Base-by-base conservation (phyloP, 2,797 vertebrate species). In the Pagetopsis macropterus region DNA sequence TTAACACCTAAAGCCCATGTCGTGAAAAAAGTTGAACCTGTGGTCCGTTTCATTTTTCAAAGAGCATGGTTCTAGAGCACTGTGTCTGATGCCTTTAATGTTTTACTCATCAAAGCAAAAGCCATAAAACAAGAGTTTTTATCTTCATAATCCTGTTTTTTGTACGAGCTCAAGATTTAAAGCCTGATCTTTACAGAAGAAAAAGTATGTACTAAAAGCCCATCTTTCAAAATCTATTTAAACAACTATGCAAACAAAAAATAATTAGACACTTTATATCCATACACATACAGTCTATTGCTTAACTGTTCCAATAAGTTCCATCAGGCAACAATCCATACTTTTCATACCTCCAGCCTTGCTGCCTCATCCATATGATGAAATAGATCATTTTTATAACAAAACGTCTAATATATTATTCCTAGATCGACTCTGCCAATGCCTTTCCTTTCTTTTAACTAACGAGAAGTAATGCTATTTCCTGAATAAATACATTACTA, bases 41-140 rank as follows among this genome's bases (percentile, higher is more conserved):
- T 64, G 2, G 65, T 40, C 56, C 40, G 56, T 71, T 84, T 67
- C 57, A 73, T 21, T 72, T 79, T 73, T 84, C 75, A 84, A 74
- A 80, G 70, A 79, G 65, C 19, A 17, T 46, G 14, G 31, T 49
- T 75, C 44, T 68, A 23, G n/a, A 67, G 23, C 61, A 68, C 43
- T 11, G 54, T 61, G 65, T 77, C 64, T 79, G 73, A 83, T 69
- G 65, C 56, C 58, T 83, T 86, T 87, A 75, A 85, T 84, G 80
- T 75, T 79, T 56, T 43, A 16, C 40, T 69, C 69, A 78, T 83
- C 54, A 84, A 77, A 76, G 76, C 60, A 75, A 72, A 66, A 16
- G 19, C 58, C 33, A 1, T n/a, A 67, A 82, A 82, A 80, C 60
- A 74, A 69, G n/a, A 77, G 58, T 19, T 79, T 68, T 62, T 62